Evolutionary conservation across 2,888 invertebrate species (phyloP), one percentile per base, ranked within the genome.

Genomic region (Anoplius nigerrimus): DNA sequence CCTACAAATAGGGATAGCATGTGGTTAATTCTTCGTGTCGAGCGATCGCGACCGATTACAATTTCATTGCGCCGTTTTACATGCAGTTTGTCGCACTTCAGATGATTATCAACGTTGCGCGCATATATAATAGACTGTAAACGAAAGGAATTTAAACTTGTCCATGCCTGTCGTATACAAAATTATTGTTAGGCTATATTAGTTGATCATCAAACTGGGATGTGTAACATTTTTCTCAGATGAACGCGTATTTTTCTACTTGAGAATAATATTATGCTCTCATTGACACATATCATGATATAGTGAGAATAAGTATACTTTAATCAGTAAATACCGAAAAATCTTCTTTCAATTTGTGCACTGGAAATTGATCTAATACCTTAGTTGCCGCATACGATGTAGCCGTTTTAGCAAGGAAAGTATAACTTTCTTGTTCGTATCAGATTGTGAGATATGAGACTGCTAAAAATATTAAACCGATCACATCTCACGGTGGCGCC

Each of bases 1-100:
- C 73, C 71, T 81, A 82, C 80, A 84, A 84, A 86, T 81, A 79
- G 78, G 81, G 72, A 78, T 83, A 78, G 82, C 82, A 82, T 84
- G 86, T 74, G 75, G 81, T 80, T 85, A 84, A 84, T 84, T 82
- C 79, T 67, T 78, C 76, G 80, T 78, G 79, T 70, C 71, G 72
- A 57, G 68, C 78, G 81, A 84, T 85, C 79, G 79, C 66, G 72
- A 72, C 69, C 77, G 84, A 86, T 84, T 84, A 83, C 74, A 75
- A 80, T 83, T 82, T 82, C 80, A 84, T 84, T 83, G 81, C 81
- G 72, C 78, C 77, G 81, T 77, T 78, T 80, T 76, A 74, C 66
- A 80, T 64, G 70, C 72, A 73, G 72, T 82, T 76, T 76, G 79
- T 77, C 75, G 73, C 72, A 62, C 61, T 62, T 21, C 65, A 62